Evolutionary conservation across 2,888 invertebrate species (phyloP).

Genomic region (Drosophila bunnanda): DNA sequence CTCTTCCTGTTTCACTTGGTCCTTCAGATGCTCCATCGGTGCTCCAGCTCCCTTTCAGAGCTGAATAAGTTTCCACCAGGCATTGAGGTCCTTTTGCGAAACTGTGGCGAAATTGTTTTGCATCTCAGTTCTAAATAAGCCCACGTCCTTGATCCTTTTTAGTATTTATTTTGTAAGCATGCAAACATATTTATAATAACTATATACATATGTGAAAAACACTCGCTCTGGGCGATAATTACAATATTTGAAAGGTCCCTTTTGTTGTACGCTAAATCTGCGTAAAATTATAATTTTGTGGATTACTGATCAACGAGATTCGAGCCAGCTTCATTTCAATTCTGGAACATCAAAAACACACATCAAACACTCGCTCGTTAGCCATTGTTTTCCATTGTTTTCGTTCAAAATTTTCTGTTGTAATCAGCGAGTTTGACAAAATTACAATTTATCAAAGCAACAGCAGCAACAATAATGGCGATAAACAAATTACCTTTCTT

Average conservation of each 20-base stretch:
- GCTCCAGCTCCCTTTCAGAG: background rate
- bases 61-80: conserved; percentile 6
- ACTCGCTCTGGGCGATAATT: too few species aligned
- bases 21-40: background rate
- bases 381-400: conserved; percentile 29
- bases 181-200: too few species aligned
- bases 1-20: conserved; percentile 7
- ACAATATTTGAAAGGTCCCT: background rate
- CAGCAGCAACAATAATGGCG: conserved; percentile 44
- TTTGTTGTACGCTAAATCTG: background rate
- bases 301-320: background rate
- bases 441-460: conserved; percentile 73
- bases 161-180: background rate
- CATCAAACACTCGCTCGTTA: conserved; percentile 60
- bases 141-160: background rate
- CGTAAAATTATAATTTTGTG: too few species aligned
- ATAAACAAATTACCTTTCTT: conserved; percentile 78
- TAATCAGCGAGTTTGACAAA: conserved; percentile 69
- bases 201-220: too few species aligned
- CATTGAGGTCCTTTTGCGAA: conserved; percentile 3
- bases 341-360: conserved; percentile 15
- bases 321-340: background rate
- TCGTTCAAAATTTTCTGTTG: conserved; percentile 44
- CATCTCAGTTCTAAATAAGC: background rate
- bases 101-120: background rate